Evolutionary conservation across 2,797 vertebrate genomes (phyloP).

Genomic region (Prionace glauca): DNA sequence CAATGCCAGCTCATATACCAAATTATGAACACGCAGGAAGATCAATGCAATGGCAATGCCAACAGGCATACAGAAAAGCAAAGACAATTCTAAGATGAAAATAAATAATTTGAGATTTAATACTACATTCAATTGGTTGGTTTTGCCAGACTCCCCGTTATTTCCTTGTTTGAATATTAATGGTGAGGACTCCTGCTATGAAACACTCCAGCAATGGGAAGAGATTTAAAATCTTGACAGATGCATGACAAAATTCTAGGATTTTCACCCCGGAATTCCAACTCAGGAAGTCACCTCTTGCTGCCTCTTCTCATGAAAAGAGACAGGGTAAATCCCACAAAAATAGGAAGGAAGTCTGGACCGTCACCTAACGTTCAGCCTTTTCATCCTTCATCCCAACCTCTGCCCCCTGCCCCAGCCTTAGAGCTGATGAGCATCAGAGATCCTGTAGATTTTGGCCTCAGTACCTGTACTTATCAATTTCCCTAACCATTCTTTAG

Average conservation of each 20-base stretch:
- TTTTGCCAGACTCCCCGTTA: too few species aligned
- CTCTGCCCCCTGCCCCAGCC: not conserved
- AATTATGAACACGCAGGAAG: too few species aligned
- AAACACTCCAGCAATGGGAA: not conserved
- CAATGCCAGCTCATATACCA: too few species aligned
- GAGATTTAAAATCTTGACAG: not conserved
- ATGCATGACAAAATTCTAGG: not conserved
- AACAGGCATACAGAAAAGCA: too few species aligned
- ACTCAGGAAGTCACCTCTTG: not conserved
- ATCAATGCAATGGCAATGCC: too few species aligned
- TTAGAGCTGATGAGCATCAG: not conserved
- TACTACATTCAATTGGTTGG: too few species aligned
- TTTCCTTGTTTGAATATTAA: not conserved
- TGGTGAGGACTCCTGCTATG: not conserved
- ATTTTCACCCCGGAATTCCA: not conserved
- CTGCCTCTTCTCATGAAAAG: not conserved
- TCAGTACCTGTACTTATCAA: not conserved
- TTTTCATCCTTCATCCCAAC: not conserved
- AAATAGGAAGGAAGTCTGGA: not conserved
- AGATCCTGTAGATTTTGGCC: not conserved
- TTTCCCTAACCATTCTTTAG: not conserved
- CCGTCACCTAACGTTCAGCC: not conserved
- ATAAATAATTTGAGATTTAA: too few species aligned
- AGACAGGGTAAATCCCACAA: not conserved
- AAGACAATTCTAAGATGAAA: too few species aligned